A percentile compares a stretch with the other conserved stretches of the same genome.
Conservation (phyloP, 2,113 vertebrate genomes). For the Lophius piscatorius region DNA sequence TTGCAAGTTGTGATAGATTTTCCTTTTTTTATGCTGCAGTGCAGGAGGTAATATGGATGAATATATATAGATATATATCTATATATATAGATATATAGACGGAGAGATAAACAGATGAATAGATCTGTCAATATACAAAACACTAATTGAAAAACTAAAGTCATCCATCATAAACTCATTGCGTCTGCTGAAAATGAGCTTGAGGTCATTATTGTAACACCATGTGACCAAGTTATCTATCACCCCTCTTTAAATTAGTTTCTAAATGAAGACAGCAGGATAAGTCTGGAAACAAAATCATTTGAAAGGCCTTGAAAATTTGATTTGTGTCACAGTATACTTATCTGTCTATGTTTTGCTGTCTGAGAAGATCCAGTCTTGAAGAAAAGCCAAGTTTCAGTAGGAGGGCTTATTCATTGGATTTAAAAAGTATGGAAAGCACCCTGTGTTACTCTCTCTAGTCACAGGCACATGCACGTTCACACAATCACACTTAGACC, state of each 20-base stretch:
- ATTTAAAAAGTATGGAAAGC: constrained; percentile 4
- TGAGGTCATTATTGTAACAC: neutral
- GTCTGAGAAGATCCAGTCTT: constrained; percentile 12
- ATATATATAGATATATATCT: no score
- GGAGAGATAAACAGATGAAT: no score
- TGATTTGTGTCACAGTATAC: constrained; percentile 14
- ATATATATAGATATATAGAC: no score
- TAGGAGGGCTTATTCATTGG: constrained; percentile 25
- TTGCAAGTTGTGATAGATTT: no score
- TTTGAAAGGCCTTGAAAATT: constrained; percentile 10
- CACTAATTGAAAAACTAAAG: no score
- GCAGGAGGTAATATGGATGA: no score
- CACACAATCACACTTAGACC: constrained; percentile 17
- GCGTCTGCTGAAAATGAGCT: neutral
- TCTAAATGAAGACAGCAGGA: no score
- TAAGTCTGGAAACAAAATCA: neutral
- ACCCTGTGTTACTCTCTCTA: neutral
- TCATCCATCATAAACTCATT: no score
- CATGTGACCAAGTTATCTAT: no score
- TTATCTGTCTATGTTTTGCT: constrained; percentile 17
- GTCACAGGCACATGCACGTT: neutral
- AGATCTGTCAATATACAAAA: no score
- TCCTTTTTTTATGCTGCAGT: no score
- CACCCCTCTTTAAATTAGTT: no score
- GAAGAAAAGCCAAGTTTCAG: constrained; percentile 27